phyloP scores from a whole-genome alignment of 2,113 vertebrate species.

The Procavia capensis region DNA sequence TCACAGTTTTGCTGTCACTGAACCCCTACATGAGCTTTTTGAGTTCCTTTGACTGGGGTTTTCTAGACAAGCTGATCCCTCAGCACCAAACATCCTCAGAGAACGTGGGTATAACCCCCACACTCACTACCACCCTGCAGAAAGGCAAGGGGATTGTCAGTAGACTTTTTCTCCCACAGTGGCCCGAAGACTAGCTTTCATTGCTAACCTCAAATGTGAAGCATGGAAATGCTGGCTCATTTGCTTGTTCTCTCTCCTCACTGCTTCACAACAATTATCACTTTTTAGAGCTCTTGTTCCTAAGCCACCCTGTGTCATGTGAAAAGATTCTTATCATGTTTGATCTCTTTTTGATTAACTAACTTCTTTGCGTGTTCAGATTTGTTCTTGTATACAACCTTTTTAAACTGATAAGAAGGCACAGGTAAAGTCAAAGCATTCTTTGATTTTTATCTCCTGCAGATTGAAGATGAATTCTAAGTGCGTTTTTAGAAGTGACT shows the following conservation, averaged over 20 bases:
- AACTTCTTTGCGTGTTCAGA: not conserved
- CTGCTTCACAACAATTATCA: not conserved
- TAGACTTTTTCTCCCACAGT: fast-evolving
- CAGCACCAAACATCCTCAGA: not conserved
- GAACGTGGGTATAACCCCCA: fast-evolving
- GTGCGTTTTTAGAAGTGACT: conserved; percentile 49
- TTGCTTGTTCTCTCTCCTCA: not conserved
- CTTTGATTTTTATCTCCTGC: conserved; percentile 59
- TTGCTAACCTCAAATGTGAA: not conserved
- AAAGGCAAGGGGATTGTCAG: not conserved
- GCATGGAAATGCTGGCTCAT: not conserved
- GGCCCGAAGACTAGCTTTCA: not conserved
- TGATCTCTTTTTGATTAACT: conserved; percentile 62
- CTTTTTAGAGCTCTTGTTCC: not conserved
- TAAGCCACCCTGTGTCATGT: fast-evolving
- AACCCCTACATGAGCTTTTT: not conserved
- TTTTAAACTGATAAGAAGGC: conserved; percentile 47
- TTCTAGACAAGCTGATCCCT: not conserved
- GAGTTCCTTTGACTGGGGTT: not conserved
- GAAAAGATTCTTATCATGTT: not conserved
- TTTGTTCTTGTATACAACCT: conserved; percentile 20
- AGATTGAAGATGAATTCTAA: conserved; percentile 44
- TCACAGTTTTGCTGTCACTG: not conserved
- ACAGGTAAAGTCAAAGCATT: conserved; percentile 14
- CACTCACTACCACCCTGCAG: not conserved